Conservation (phyloP, 2,797 vertebrate genomes). For the Falco berigora region DNA sequence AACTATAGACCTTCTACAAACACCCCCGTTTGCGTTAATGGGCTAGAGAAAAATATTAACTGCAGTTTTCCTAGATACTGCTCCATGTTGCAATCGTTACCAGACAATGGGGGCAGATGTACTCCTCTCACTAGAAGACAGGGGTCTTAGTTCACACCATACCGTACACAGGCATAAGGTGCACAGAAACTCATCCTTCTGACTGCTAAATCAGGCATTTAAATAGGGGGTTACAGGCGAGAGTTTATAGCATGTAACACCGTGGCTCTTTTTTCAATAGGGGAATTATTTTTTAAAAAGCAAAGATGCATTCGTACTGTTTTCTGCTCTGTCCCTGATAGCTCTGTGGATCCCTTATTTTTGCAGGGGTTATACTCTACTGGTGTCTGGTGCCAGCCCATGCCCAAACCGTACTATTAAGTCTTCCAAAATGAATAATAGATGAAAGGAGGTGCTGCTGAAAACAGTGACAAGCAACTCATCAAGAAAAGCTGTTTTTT, state of each 20-base stretch:
- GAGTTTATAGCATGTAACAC: neutral
- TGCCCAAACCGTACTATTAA: conserved; percentile 55
- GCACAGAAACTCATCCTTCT: neutral
- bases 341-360: neutral
- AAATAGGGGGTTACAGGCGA: neutral
- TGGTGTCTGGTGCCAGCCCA: conserved; percentile 52
- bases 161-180: neutral
- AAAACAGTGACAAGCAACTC: conserved; percentile 68
- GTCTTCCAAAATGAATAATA: conserved; percentile 72
- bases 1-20: neutral
- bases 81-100: fast-evolving
- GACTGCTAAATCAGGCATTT: neutral
- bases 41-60: neutral
- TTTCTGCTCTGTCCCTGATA: neutral
- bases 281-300: neutral
- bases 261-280: neutral
- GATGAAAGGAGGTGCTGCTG: conserved; percentile 70
- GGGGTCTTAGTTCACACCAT: neutral
- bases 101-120: neutral
- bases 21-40: neutral
- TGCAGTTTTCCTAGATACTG: neutral
- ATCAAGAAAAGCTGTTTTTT: conserved; percentile 71
- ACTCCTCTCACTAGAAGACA: neutral
- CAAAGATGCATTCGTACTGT: neutral
- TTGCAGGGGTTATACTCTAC: conserved; percentile 25